These are phyloP conservation scores for Hystrix brachyura DNA, from an alignment of 2,113 vertebrate genomes.

Conservation along the genomic window DNA sequence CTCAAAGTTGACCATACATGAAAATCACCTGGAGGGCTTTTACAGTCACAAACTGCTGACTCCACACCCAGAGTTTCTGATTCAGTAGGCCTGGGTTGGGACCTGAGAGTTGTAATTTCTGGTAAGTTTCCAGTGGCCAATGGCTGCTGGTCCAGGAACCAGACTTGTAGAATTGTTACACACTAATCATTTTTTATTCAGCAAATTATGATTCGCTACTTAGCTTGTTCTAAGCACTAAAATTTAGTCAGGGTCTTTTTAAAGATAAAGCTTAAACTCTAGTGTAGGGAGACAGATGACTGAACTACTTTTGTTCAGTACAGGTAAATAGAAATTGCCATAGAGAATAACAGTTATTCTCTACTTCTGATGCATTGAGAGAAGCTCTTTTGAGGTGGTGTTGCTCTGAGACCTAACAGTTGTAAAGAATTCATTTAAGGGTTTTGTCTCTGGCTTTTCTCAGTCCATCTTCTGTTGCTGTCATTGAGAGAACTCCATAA, in stretches of 20 bases:
- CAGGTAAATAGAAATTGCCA: neutral
- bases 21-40: slow-evolving; percentile 7
- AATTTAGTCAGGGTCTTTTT: slow-evolving; percentile 11
- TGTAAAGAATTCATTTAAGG: slow-evolving; percentile 41
- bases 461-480: slow-evolving; percentile 27
- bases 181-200: slow-evolving; percentile 27
- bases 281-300: neutral
- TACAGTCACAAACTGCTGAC: slow-evolving; percentile 37
- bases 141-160: neutral
- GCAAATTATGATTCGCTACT: slow-evolving; percentile 32
- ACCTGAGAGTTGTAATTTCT: slow-evolving; percentile 43
- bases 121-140: neutral
- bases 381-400: slow-evolving; percentile 52
- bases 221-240: neutral
- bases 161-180: slow-evolving; percentile 23
- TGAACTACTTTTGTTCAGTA: slow-evolving; percentile 57
- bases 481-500: slow-evolving; percentile 32
- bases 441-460: slow-evolving; percentile 51
- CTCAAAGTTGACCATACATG: slow-evolving; percentile 36
- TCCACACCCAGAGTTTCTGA: neutral
- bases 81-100: neutral
- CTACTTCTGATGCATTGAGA: slow-evolving; percentile 16
- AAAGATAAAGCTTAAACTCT: slow-evolving; percentile 2
- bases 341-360: slow-evolving; percentile 51
- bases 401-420: slow-evolving; percentile 46